Percentiles rank a stretch among this genome's conserved stretches.
Conservation (phyloP, 2,797 vertebrate genomes). For the Falco berigora region DNA sequence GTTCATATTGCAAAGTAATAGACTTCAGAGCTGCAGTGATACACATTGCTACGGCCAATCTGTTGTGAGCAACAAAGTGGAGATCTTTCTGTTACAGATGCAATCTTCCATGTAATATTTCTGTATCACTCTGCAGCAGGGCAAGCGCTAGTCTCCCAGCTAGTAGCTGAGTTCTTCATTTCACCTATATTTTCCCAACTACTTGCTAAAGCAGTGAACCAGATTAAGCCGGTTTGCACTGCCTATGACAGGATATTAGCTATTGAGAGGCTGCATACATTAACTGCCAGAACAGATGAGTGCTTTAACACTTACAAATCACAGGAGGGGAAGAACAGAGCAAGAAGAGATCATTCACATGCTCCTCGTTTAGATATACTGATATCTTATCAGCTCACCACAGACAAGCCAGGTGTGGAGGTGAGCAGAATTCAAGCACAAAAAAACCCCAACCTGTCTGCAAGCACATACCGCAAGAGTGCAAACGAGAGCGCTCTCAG, state of each 20-base stretch:
- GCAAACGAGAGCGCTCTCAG: neutral
- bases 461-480: neutral
- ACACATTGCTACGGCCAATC: neutral
- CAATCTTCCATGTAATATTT: neutral
- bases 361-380: slow-evolving; percentile 52
- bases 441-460: neutral
- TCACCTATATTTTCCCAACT: slow-evolving; percentile 35
- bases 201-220: slow-evolving; percentile 41
- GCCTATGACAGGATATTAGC: slow-evolving; percentile 66
- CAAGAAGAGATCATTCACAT: slow-evolving; percentile 59
- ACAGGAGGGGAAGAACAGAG: slow-evolving; percentile 28
- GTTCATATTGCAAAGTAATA: neutral
- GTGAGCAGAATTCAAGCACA: slow-evolving; percentile 6
- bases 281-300: slow-evolving; percentile 65
- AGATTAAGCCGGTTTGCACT: slow-evolving; percentile 54
- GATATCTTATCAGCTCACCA: slow-evolving; percentile 63
- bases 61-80: neutral
- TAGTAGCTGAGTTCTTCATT: neutral
- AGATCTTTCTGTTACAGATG: neutral
- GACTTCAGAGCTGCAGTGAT: neutral
- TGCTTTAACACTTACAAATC: slow-evolving; percentile 64
- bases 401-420: slow-evolving; percentile 67
- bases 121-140: neutral
- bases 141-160: neutral
- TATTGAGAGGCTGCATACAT: slow-evolving; percentile 64